phyloP scores from a whole-genome alignment of 2,888 invertebrate species.

The Phytoseiulus persimilis region DNA sequence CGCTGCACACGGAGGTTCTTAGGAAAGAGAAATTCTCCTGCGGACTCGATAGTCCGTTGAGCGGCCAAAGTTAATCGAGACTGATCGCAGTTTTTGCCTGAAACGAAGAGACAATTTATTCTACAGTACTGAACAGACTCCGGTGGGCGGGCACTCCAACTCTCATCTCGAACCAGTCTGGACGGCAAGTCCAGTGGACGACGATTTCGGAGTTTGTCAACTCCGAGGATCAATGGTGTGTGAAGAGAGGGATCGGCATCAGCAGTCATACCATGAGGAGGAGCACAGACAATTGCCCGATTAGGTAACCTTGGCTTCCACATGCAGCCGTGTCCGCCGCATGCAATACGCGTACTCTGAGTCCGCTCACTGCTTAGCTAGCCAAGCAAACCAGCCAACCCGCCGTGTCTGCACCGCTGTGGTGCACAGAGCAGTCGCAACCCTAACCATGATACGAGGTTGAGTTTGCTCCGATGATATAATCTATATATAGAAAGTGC shows the following conservation, averaged over 20 bases:
- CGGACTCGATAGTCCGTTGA: slow-evolving; percentile 49
- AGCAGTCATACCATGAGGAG: neutral
- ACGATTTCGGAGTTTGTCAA: neutral
- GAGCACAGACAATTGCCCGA: neutral
- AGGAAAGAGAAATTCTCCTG: slow-evolving; percentile 53
- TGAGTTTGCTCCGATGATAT: neutral
- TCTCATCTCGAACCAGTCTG: too few species aligned
- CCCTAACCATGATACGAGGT: neutral
- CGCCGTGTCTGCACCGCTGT: neutral
- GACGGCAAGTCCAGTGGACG: neutral
- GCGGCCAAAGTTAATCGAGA: slow-evolving; percentile 56
- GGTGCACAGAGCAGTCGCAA: neutral
- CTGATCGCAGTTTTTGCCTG: slow-evolving; percentile 68
- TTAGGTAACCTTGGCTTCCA: neutral
- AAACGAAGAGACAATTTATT: neutral
- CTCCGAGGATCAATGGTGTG: neutral
- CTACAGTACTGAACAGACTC: neutral
- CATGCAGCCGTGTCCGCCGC: neutral
- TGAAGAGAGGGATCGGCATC: neutral
- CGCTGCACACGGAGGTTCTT: slow-evolving; percentile 50
- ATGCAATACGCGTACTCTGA: neutral
- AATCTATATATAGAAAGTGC: neutral
- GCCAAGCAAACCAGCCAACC: slow-evolving; percentile 19
- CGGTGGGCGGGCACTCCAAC: neutral
- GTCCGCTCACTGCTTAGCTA: slow-evolving; percentile 24